Conservation (phyloP, 2,888 invertebrate species). For the Philereme transversata region DNA sequence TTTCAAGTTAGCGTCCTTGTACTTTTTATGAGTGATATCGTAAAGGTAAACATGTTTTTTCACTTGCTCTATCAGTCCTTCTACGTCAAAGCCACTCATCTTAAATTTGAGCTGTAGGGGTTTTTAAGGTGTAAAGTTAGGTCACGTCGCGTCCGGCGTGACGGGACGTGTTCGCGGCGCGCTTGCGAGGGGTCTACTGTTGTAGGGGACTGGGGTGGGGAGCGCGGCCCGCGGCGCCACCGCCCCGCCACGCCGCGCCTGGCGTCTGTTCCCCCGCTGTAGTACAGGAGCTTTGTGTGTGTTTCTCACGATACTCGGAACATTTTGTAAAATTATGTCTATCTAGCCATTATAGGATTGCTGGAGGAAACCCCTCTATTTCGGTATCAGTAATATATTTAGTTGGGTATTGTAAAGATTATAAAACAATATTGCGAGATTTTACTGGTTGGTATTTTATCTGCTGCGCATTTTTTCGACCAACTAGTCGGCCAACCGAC, state of each 20-base stretch:
- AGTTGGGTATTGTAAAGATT: no score
- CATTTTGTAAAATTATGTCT: no score
- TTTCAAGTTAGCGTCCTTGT: constrained; percentile 29
- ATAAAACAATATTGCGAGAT: no score
- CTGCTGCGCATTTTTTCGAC: no score
- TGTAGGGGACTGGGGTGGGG: neutral
- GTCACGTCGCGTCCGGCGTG: constrained; percentile 19
- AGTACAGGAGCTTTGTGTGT: constrained; percentile 14
- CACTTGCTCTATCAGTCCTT: constrained; percentile 26
- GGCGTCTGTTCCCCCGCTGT: constrained; percentile 18
- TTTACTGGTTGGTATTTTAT: no score
- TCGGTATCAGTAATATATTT: no score
- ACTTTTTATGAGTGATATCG: constrained; percentile 26
- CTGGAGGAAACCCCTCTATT: no score
- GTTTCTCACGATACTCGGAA: neutral
- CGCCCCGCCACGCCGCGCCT: constrained; percentile 32
- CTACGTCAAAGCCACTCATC: constrained; percentile 22
- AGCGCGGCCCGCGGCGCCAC: constrained; percentile 15
- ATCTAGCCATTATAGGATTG: no score
- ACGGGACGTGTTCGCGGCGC: constrained; percentile 20
- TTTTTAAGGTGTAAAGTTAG: neutral
- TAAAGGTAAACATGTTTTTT: constrained; percentile 27
- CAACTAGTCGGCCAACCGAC: no score
- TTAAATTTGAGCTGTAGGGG: constrained; percentile 1
- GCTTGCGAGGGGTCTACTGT: constrained; percentile 15